Percentiles rank a stretch among this genome's conserved stretches.
These are phyloP conservation scores for Ophion costatus DNA, from an alignment of 2,888 invertebrate genomes.

Conservation along the genomic window DNA sequence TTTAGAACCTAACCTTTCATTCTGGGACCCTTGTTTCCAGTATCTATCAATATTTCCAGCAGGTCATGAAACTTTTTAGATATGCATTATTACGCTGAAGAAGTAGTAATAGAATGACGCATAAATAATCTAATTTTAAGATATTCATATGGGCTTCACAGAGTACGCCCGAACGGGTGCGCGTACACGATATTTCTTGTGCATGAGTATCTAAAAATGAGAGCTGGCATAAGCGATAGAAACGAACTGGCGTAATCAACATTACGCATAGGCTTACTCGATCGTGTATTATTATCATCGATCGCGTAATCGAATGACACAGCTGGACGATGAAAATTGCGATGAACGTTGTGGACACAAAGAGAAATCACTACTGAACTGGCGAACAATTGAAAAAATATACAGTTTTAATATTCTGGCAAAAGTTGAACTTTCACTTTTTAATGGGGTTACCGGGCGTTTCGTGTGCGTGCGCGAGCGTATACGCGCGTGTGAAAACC, in stretches of 20 bases:
- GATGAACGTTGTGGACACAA: background rate
- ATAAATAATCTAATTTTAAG: background rate
- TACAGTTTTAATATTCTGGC: no score
- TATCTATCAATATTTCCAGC: background rate
- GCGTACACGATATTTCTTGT: background rate
- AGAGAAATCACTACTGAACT: conserved; percentile 5
- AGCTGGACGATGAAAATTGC: conserved; percentile 7
- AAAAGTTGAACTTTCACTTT: no score
- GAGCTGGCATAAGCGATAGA: conserved; percentile 6
- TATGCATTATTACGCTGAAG: background rate
- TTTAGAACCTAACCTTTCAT: conserved; percentile 27
- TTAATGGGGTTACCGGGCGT: no score
- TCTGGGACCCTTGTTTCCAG: conserved; percentile 15
- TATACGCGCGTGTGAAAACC: no score
- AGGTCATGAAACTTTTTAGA: background rate
- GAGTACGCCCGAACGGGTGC: background rate
- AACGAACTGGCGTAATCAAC: conserved; percentile 48
- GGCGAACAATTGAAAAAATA: no score
- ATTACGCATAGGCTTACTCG: conserved; percentile 45
- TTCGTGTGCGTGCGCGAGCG: no score
- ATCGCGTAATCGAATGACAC: conserved; percentile 54
- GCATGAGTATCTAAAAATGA: conserved; percentile 9
- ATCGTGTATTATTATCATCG: conserved; percentile 41
- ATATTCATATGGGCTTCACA: background rate
- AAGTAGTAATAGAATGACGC: no score